These are phyloP conservation scores for Poecilia picta DNA, from an alignment of 2,797 vertebrate genomes.

Conservation along the genomic window DNA sequence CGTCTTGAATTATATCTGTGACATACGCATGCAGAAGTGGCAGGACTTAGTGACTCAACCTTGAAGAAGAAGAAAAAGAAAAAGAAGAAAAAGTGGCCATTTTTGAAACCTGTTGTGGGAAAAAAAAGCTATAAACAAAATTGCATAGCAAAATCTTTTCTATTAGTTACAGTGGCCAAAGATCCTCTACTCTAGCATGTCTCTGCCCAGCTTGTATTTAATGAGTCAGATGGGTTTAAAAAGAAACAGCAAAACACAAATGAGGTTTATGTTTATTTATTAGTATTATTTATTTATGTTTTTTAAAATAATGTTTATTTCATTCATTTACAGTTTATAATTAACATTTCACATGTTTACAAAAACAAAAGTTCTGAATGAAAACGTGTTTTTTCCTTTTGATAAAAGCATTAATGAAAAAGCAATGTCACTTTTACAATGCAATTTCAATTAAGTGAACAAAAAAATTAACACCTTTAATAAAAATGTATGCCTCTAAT, in stretches of 20 bases:
- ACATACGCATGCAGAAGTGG: not conserved
- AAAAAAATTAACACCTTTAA: not conserved
- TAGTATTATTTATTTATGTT: not conserved
- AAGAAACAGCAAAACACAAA: not conserved
- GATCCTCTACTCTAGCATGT: not conserved
- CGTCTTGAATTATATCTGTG: not conserved
- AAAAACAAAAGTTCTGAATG: too few relatives aligned
- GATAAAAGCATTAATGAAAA: not conserved
- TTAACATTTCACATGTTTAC: too few relatives aligned
- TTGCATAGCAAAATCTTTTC: not conserved
- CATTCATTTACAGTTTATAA: too few relatives aligned
- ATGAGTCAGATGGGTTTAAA: not conserved
- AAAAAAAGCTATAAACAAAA: too few relatives aligned
- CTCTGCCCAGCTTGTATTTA: not conserved
- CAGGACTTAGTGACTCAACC: not conserved
- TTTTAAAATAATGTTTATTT: too few relatives aligned
- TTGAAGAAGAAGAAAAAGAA: not conserved
- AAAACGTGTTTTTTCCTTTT: not conserved
- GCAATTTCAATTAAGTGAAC: not conserved
- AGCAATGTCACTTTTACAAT: not conserved
- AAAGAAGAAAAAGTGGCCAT: not conserved
- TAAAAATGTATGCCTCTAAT: too few relatives aligned
- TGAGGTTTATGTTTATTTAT: too few relatives aligned
- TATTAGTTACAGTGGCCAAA: not conserved
- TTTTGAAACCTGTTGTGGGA: not conserved